Evolutionary conservation across 2,113 vertebrate species (phyloP).

Genomic region (Pitta sordida): DNA sequence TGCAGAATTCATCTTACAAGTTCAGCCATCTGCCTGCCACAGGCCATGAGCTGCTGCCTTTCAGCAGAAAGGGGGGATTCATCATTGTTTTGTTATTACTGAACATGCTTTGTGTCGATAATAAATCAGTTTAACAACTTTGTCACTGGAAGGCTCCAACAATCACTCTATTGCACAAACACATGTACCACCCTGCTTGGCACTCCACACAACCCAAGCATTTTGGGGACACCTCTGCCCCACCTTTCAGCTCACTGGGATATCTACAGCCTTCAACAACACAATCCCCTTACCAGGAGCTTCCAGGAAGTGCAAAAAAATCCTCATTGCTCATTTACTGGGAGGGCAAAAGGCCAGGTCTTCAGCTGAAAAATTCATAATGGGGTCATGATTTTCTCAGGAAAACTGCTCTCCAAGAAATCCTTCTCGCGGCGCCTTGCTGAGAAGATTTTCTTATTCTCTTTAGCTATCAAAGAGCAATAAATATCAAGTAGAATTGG

Average conservation of each 20-base stretch:
- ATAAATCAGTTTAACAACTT: background rate
- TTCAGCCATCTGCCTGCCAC: background rate
- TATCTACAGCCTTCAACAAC: background rate
- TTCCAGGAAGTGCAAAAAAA: background rate
- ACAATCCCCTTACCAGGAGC: background rate
- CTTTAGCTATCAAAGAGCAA: conserved; percentile 35
- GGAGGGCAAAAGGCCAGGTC: background rate
- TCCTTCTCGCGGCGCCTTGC: background rate
- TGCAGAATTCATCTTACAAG: background rate
- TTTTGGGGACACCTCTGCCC: background rate
- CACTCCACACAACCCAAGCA: background rate
- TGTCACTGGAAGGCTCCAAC: background rate
- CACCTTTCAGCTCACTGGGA: background rate
- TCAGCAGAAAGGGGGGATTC: background rate
- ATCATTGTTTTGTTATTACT: background rate
- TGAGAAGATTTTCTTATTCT: conserved; percentile 24
- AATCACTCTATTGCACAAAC: background rate
- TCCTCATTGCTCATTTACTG: background rate
- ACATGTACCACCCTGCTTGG: background rate
- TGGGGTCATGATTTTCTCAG: background rate
- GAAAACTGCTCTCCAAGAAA: conserved; percentile 35
- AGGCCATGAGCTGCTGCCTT: background rate
- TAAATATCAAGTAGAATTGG: conserved; percentile 26
- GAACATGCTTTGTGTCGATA: background rate
- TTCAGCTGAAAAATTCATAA: background rate